Percentiles rank a stretch among this genome's conserved stretches.
phyloP scores from a whole-genome alignment of 2,113 vertebrate genomes.

The Elanoides forficatus region DNA sequence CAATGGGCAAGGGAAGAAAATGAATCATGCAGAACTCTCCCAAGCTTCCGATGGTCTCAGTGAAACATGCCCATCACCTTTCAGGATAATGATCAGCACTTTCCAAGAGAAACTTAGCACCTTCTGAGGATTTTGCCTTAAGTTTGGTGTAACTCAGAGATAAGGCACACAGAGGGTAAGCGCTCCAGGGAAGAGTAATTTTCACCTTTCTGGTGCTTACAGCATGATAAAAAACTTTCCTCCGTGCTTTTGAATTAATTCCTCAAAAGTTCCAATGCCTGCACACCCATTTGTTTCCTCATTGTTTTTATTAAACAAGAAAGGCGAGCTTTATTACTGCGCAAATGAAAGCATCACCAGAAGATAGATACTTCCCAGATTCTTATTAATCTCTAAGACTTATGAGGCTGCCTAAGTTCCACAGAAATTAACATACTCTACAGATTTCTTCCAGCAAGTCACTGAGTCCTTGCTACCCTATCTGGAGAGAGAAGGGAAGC shows the following conservation, averaged over 20 bases:
- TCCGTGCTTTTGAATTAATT: conserved; percentile 77
- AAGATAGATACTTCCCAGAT: conserved; percentile 81
- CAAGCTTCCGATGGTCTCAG: not conserved
- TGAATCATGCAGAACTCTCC: not conserved
- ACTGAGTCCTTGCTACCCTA: not conserved
- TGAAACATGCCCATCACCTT: not conserved
- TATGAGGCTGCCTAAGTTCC: conserved; percentile 76
- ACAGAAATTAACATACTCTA: conserved; percentile 81
- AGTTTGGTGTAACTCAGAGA: conserved; percentile 1
- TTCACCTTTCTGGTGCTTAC: conserved; percentile 59
- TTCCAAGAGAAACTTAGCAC: not conserved
- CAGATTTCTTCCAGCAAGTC: conserved; percentile 69
- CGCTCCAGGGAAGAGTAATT: conserved; percentile 50
- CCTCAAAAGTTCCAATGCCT: conserved; percentile 79
- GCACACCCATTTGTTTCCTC: conserved; percentile 81
- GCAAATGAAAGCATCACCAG: conserved; percentile 81
- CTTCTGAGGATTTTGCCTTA: not conserved
- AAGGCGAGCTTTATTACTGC: conserved; percentile 81
- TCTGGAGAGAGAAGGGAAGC: not conserved
- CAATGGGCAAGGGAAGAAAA: not conserved
- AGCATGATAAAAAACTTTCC: conserved; percentile 74
- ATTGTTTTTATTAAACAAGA: conserved; percentile 86
- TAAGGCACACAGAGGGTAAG: conserved; percentile 27
- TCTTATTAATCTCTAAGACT: conserved; percentile 84
- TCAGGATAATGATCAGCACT: not conserved